Conservation (phyloP, 2,797 vertebrate genomes). For the Pagetopsis macropterus region DNA sequence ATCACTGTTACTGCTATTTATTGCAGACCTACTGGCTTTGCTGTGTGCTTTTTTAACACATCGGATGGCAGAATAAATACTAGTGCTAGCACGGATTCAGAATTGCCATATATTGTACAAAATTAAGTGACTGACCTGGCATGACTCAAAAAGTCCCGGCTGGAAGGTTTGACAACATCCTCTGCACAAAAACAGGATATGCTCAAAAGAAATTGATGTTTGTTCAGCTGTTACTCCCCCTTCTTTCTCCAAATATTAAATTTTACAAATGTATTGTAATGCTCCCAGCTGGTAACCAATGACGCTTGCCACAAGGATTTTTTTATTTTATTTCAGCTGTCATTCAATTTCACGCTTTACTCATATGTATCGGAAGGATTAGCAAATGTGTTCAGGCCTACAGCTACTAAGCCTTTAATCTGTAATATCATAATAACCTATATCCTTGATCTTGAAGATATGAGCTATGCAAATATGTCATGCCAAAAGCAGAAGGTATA, state of each 20-base stretch:
- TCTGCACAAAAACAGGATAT: neutral
- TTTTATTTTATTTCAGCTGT: neutral
- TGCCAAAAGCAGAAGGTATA: neutral
- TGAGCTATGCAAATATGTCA: neutral
- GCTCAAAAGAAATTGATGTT: constrained; percentile 4
- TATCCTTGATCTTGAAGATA: neutral
- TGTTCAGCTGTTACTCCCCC: neutral
- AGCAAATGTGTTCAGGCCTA: too few relatives aligned
- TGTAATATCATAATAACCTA: neutral
- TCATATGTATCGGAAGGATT: neutral
- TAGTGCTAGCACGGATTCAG: neutral
- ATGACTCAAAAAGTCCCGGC: constrained; percentile 16
- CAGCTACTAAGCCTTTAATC: neutral
- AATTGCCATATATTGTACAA: neutral
- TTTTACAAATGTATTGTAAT: neutral
- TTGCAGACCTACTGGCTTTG: neutral
- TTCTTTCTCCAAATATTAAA: constrained; percentile 7
- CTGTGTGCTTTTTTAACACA: constrained; percentile 1
- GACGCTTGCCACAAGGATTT: neutral
- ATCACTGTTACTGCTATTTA: neutral
- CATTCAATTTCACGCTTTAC: neutral
- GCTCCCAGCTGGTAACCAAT: neutral
- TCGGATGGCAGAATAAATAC: neutral
- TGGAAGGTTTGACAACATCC: constrained; percentile 1
- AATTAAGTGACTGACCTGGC: neutral